Base-by-base conservation (phyloP, 2,888 invertebrate species). In the Icerya purchasi region DNA sequence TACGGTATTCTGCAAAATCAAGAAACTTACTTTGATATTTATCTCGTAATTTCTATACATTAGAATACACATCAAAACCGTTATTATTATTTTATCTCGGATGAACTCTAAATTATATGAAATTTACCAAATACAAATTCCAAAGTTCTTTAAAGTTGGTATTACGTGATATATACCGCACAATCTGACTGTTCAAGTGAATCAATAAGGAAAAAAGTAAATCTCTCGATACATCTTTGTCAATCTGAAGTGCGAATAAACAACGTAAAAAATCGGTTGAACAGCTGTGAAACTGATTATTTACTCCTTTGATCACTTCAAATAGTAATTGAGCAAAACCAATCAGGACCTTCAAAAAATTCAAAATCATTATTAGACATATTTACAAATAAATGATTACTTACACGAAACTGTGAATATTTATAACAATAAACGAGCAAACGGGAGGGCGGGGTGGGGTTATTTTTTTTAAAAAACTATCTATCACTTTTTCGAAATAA, bases 321-420 rank as follows among this genome's bases (percentile, higher is more conserved):
- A 89, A 94, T 60, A 96, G 75, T 22, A 96, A 75, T 65, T 84
- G 81, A 0, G 91, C 90, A 71, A 89, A 85, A 3, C 94, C 94
- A 57, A 77, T 71, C 19, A 82, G 74, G 62, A 84, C 82, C 84
- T 85, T 71, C 62, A 76, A 77, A 65, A 65, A 62, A 67, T n/a
- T n/a, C n/a, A n/a, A n/a, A n/a, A n/a, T n/a, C n/a, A n/a, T n/a
- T n/a, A n/a, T n/a, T n/a, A n/a, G n/a, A n/a, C n/a, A n/a, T n/a
- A n/a, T n/a, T n/a, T n/a, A n/a, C n/a, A n/a, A n/a, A n/a, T n/a
- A n/a, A n/a, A n/a, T n/a, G n/a, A n/a, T n/a, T n/a, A n/a, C n/a
- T n/a, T n/a, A n/a, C n/a, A n/a, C n/a, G n/a, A n/a, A n/a, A n/a
- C n/a, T n/a, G n/a, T n/a, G n/a, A n/a, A n/a, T n/a, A n/a, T n/a